Evolutionary conservation across 2,113 vertebrate species (phyloP), one percentile per base, ranked within the genome.

Genomic region (Cepphus grylle): DNA sequence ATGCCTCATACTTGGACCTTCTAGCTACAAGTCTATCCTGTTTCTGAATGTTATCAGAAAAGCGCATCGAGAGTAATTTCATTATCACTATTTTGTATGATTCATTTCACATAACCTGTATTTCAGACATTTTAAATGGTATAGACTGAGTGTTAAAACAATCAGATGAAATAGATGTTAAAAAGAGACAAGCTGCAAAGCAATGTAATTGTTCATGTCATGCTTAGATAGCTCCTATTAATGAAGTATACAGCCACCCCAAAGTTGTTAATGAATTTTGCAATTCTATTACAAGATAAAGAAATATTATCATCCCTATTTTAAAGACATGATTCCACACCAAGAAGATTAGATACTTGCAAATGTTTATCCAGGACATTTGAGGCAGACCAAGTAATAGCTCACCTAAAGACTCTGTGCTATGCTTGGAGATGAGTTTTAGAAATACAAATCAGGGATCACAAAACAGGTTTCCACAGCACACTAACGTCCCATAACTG

Each of bases 11-110:
- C 29, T 70, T 36, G 29, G 0, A 40, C 15, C n/a, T 91, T 42
- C 36, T 36, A 76, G 55, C 26, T 42, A 22, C 26, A 16, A 50
- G 36, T 15, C 40, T 42, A 8, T 50, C 52, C 50, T 59, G 32
- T 55, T 76, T 52, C 47, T 19, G 32, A 49, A 50, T 6, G 12
- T 9, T 61, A 49, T 8, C 32, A 38, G 56, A 43, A 71, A 81
- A 66, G 7, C 12, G 18, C 38, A 53, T 16, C 1, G 0, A 12
- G 12, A n/a, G 5, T 23, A 45, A 17, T 20, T 50, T 34, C 8
- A 32, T 56, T 52, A 29, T 47, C 23, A 63, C 30, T 34, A 1
- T 61, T 71, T n/a, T 34, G 11, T 50, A 66, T 38, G 20, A 42
- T n/a, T 59, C 1, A 1, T 77, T 81, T 77, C n/a, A 22, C 23